Evolutionary conservation across 2,888 invertebrate species (phyloP).

Genomic region (Dioctria rufipes): DNA sequence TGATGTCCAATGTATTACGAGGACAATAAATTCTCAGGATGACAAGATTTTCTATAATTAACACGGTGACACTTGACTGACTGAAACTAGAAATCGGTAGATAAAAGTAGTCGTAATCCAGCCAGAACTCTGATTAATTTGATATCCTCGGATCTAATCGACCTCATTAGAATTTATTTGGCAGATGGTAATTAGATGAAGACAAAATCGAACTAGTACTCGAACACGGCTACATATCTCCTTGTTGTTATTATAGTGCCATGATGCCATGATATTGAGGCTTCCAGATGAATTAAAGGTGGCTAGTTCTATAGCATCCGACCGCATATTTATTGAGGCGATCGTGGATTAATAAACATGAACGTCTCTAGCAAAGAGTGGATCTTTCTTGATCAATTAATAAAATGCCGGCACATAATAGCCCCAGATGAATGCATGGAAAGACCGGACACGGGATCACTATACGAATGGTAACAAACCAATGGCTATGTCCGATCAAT

Average conservation of each 20-base stretch:
- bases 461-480: constrained; percentile 48
- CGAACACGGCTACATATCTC: constrained; percentile 2
- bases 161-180: constrained; percentile 52
- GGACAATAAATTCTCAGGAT: constrained; percentile 39
- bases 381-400: constrained; percentile 16
- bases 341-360: constrained; percentile 41
- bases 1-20: background rate
- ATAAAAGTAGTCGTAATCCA: constrained; percentile 37
- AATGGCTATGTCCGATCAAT: constrained; percentile 51
- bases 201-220: constrained; percentile 28
- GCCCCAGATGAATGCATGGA: constrained; percentile 14
- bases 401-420: constrained; percentile 47
- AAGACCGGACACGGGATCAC: background rate
- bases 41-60: constrained; percentile 45
- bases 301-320: constrained; percentile 5
- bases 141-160: constrained; percentile 37
- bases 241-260: constrained; percentile 13
- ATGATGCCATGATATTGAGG: constrained; percentile 16
- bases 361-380: constrained; percentile 1
- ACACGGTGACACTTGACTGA: constrained; percentile 45
- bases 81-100: constrained; percentile 45
- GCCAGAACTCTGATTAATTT: constrained; percentile 42
- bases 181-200: constrained; percentile 49
- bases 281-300: constrained; percentile 38
- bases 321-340: constrained; percentile 43